Evolutionary conservation across 2,888 invertebrate species (phyloP), one percentile per base, ranked within the genome.

Genomic region (Tetragonula carbonaria): DNA sequence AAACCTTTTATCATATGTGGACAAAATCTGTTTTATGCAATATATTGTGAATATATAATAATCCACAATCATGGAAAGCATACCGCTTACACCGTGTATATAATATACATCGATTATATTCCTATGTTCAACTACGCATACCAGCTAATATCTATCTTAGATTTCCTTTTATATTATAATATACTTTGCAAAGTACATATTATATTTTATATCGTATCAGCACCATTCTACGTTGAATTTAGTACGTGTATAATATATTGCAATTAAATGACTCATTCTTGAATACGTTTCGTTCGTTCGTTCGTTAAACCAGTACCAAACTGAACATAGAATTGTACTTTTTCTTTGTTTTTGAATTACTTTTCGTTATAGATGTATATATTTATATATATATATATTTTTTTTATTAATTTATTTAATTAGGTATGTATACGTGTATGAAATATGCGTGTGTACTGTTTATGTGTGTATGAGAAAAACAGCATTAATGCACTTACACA

Each of bases 61-160:
- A 90, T 91, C 88, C 86, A 86, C 88, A 88, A 90, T 88, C 83
- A 78, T 86, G 87, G 55, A 90, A 88, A 85, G 86, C 86, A 86
- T 81, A 74, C 86, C 86, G 70, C 84, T 73, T 78, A 78, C 87
- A 85, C 87, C 86, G 51, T 53, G 72, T 73, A 50, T 55, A 86
- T 90, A 91, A 91, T 92, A 91, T 92, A 92, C 90, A 91, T 91
- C 88, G 79, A 85, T 90, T 87, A 87, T 89, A 90, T 86, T 81
- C 45, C 85, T 92, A 89, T 89, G 68, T 84, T 87, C 87, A 80
- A 84, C 92, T 92, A 91, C 88, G 88, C 88, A 88, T 91, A 91
- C 88, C 87, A 55, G 85, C 92, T 93, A 93, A 85, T 88, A 81
- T 91, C 87, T 92, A 92, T 76, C 90, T 91, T 90, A 91, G 88